Evolutionary conservation across 2,113 vertebrate species (phyloP), one percentile per base, ranked within the genome.

Genomic region (Amblyornis subalaris): DNA sequence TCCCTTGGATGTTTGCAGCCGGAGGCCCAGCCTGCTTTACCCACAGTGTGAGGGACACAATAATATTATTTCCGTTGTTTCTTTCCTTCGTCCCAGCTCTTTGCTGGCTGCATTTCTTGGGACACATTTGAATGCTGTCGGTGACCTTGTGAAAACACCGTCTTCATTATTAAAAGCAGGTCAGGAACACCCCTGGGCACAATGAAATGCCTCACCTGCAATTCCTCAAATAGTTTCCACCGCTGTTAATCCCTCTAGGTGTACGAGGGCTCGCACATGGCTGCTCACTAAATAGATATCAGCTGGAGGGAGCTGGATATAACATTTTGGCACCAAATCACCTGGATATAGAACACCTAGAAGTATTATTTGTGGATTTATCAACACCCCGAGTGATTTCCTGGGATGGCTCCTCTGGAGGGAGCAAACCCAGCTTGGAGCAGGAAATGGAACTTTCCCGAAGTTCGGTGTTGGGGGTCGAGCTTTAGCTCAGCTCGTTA

Each of bases 181-280:
- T 92, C 92, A 91, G 81, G 89, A 96, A 95, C 88, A 64, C 92
- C 93, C 89, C 64, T 66, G 88, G 87, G 94, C 95, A 86, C 90
- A 73, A 61, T 72, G 79, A 96, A 95, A 92, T 81, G 73, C 89
- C 72, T 95, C 94, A 96, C 94, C 94, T 96, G 92, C 82, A 96
- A 97, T 96, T 97, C 92, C 95, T 96, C 91, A 92, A 92, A 97
- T 96, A 93, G 60, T 97, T 96, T 97, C 97, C 96, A 95, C 58
- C 92, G 88, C 87, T 89, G 73, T 89, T 95, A 93, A 95, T 96
- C 55, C 89, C 95, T 91, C 17, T 8, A 80, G 95, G 94, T 76
- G 89, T 26, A 20, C 23, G 13, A 94, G 93, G 92, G 54, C 92
- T 89, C 6, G 1, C 85, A 91, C 48, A 6, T 35, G 88, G 91